Conservation (phyloP, 2,888 invertebrate genomes). For the Seira ritae region DNA sequence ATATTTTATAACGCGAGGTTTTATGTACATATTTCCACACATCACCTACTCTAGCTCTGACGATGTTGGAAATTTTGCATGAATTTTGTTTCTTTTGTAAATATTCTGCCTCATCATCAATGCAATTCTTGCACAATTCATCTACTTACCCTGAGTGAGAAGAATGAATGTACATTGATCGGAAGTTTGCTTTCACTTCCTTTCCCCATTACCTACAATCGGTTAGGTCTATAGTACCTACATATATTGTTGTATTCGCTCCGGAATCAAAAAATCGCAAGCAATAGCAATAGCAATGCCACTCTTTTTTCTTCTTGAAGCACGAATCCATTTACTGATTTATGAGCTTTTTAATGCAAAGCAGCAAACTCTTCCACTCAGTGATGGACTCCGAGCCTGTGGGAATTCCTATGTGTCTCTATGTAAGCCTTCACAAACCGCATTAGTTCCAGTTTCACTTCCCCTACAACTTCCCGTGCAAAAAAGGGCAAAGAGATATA, state of each 20-base stretch:
- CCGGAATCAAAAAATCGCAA: not conserved
- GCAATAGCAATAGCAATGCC: not conserved
- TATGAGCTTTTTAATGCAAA: conserved; percentile 41
- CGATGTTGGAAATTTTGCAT: no score
- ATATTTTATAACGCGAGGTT: not conserved
- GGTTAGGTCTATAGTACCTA: no score
- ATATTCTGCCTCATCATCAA: not conserved
- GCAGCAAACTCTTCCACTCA: conserved; percentile 7
- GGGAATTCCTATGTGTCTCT: no score
- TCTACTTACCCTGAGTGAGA: not conserved
- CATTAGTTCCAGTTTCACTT: no score
- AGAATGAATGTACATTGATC: conserved; percentile 15
- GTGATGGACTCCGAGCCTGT: no score
- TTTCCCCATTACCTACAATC: not conserved
- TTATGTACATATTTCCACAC: not conserved
- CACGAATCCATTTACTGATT: conserved; percentile 37
- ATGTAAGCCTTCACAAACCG: no score
- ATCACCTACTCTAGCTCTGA: no score
- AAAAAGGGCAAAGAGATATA: not conserved
- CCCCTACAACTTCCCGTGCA: not conserved
- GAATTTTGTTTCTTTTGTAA: no score
- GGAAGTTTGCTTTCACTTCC: conserved; percentile 19
- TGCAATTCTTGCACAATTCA: no score
- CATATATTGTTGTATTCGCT: no score
- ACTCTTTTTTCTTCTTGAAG: not conserved